phyloP scores from a whole-genome alignment of 2,797 vertebrate species.

The Dipus sagitta region DNA sequence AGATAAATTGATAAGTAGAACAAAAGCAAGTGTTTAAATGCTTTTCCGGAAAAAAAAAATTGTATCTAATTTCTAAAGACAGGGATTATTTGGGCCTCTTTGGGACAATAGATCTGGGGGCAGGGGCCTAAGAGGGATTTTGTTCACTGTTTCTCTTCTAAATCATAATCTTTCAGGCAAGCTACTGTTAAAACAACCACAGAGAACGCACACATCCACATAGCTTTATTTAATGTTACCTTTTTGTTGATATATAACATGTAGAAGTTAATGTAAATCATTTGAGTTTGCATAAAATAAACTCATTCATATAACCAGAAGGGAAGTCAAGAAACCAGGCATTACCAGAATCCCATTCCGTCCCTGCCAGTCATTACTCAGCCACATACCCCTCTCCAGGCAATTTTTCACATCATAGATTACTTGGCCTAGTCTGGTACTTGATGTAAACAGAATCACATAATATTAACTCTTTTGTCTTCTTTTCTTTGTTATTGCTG shows the following conservation, averaged over 20 bases:
- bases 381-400: neutral
- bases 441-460: neutral
- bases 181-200: neutral
- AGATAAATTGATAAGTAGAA: neutral
- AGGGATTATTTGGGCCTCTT: neutral
- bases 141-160: neutral
- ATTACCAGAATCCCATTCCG: neutral
- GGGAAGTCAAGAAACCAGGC: neutral
- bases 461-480: neutral
- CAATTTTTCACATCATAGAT: neutral
- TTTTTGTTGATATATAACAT: neutral
- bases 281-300: slow-evolving; percentile 14
- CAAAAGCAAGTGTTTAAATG: neutral
- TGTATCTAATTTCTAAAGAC: neutral
- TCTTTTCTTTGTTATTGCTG: no score
- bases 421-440: neutral
- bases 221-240: neutral
- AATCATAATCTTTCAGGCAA: neutral
- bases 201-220: neutral
- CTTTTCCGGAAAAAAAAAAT: neutral
- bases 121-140: neutral
- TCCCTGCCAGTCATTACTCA: neutral
- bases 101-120: neutral
- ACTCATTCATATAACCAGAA: neutral
- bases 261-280: neutral